Evolutionary conservation across 2,113 vertebrate genomes (phyloP).

Genomic region (Tupaia chinensis): DNA sequence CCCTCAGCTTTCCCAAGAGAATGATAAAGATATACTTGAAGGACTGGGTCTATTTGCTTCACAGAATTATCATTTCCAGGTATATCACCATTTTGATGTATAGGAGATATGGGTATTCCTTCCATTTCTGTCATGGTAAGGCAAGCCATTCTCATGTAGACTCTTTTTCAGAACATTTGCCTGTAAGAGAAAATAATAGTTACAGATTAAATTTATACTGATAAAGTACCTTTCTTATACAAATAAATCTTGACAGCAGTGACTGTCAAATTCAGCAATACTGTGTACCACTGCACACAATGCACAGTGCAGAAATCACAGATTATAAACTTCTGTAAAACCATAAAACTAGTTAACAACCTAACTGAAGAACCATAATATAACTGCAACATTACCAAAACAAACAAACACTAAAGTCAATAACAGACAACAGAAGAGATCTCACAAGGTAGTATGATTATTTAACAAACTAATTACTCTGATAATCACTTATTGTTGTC

Average conservation of each 20-base stretch:
- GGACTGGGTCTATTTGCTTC: conserved; percentile 86
- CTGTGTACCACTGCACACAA: neutral
- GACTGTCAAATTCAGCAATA: neutral
- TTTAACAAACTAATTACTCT: conserved; percentile 31
- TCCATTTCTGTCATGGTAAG: conserved; percentile 93
- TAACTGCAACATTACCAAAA: conserved; percentile 33
- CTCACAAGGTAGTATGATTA: neutral
- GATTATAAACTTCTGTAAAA: conserved; percentile 12
- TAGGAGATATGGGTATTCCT: conserved; percentile 78
- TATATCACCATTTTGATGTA: conserved; percentile 87
- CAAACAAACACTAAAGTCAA: neutral
- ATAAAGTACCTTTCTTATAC: neutral
- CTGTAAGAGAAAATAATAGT: conserved; percentile 73
- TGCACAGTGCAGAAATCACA: neutral
- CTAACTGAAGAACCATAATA: neutral
- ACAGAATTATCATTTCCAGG: conserved; percentile 77
- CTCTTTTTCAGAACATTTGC: conserved; percentile 82
- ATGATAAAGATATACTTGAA: conserved; percentile 93
- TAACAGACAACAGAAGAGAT: neutral
- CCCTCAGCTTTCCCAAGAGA: conserved; percentile 84
- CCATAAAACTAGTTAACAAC: conserved; percentile 1
- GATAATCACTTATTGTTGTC: neutral
- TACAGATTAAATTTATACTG: conserved; percentile 21
- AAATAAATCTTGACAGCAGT: neutral
- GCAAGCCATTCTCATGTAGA: conserved; percentile 89